Base-by-base conservation (phyloP, 2,888 invertebrate genomes). In the Sycophila texana region DNA sequence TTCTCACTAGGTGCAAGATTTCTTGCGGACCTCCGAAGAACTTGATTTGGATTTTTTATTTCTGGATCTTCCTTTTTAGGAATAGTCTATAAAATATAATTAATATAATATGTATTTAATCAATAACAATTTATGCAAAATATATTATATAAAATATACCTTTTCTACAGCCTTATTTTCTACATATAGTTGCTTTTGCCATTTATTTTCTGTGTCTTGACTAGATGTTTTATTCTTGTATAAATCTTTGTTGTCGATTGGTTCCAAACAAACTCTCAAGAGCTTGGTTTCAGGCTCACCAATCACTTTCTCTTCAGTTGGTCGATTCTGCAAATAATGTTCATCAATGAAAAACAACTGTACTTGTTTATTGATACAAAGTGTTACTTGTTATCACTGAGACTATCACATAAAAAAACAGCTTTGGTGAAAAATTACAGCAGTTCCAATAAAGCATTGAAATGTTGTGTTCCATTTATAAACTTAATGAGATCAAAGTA, bases 11-110 rank as follows among this genome's bases (percentile, higher is more conserved):
- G 57, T 67, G 86, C 82, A 67, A 86, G 78, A 74, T 85, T 82
- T 63, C 86, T 83, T 0, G 83, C 58, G 13, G 86, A 87, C 39
- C 86, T 83, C 77, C 86, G 83, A 30, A 83, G 66, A 10, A 20
- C 53, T 53, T 74, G 58, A 14, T 53, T 7, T n/a, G 61, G 47
- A n/a, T 49, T 49, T 16, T 20, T 49, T 65, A 63, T 18, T 22
- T 18, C 49, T n/a, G 30, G 51, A n/a, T 74, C 53, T 18, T 49
- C 49, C 51, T 51, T 13, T 65, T 39, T 55, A 26, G 47, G 53
- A 5, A 67, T 22, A 16, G 30, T 57, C 47, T 58, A 30, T 73
- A 14, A 68, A 14, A 26, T 53, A 26, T 68, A 63, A 26, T 22
- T 49, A 68, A 2, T 16, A 5, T 30, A 58, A 16, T 2, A 18